phyloP scores from a whole-genome alignment of 2,797 vertebrate genomes.

The Ambastaia sidthimunki region DNA sequence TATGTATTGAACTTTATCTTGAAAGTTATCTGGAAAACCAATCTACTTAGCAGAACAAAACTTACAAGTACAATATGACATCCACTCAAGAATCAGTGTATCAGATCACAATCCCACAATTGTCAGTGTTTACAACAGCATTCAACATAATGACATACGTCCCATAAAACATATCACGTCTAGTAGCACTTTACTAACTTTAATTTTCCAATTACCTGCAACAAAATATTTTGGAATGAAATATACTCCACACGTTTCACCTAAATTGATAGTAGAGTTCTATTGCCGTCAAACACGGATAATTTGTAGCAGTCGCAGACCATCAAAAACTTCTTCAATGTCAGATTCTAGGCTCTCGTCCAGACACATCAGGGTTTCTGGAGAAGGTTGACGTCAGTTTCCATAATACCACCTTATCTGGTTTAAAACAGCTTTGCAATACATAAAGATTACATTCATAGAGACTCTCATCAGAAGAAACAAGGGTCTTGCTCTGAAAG shows the following conservation, averaged over 20 bases:
- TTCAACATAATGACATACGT: neutral
- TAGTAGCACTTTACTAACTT: neutral
- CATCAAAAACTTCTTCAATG: slow-evolving; percentile 28
- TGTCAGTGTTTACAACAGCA: neutral
- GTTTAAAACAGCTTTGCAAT: slow-evolving; percentile 36
- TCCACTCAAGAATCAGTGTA: neutral
- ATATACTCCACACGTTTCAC: slow-evolving; percentile 8
- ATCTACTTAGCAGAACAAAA: neutral
- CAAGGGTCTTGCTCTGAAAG: neutral
- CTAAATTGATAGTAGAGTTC: slow-evolving; percentile 1
- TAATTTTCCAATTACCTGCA: neutral
- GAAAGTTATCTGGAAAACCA: neutral
- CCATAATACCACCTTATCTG: slow-evolving; percentile 30
- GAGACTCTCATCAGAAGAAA: slow-evolving; percentile 30
- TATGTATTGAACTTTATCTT: too few species aligned
- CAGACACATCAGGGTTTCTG: slow-evolving; percentile 31
- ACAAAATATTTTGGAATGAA: neutral
- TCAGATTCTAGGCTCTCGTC: slow-evolving; percentile 43
- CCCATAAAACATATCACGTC: neutral
- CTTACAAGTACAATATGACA: neutral
- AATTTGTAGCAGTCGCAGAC: slow-evolving; percentile 13
- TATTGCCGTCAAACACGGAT: neutral
- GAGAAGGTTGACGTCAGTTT: slow-evolving; percentile 20
- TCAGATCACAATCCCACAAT: neutral
- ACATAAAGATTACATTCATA: slow-evolving; percentile 23